Base-by-base conservation (phyloP, 2,888 invertebrate species). In the Acanthosepion lycidas region DNA sequence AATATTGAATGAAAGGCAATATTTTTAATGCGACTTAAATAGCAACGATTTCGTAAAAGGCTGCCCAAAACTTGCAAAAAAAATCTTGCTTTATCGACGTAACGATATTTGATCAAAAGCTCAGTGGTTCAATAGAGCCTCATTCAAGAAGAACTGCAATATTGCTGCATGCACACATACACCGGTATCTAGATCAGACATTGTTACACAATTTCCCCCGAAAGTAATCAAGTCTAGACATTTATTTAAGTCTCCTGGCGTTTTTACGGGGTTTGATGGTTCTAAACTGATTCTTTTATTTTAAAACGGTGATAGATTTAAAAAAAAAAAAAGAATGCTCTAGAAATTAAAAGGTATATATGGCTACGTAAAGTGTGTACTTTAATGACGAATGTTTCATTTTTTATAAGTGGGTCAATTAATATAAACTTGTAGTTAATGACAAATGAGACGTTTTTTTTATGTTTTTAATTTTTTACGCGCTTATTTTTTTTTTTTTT, bases 211-310 rank as follows among this genome's bases (percentile, higher is more conserved):
- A 78, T 78, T 78, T 6, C 78, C 78, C 78, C 78, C 18, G n/a
- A 15, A 78, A 33, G 78, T 78, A 78, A 78, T 78, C 78, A 78
- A 78, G 78, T 78, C 78, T 78, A 78, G 78, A 78, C 78, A 78
- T 78, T 78, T 78, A 78, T 78, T 33, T 33, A n/a, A 20, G 15
- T 12, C n/a, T n/a, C n/a, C 0, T 78, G 15, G n/a, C n/a, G 8
- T n/a, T 33, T 78, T 28, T 78, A 4, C 8, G 8, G 12, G n/a
- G n/a, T 78, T n/a, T n/a, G 9, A 78, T n/a, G 78, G n/a, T 15
- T n/a, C n/a, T 4, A 33, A 15, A n/a, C 4, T 78, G 15, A 8
- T n/a, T n/a, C 28, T 78, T 78, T 78, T 78, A 78, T 78, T 78
- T n/a, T n/a, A 78, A 78, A 78, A 78, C 15, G n/a, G 78, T 78